Evolutionary conservation across 2,888 invertebrate species (phyloP).

Genomic region (Hirtodrosophila trivittata): DNA sequence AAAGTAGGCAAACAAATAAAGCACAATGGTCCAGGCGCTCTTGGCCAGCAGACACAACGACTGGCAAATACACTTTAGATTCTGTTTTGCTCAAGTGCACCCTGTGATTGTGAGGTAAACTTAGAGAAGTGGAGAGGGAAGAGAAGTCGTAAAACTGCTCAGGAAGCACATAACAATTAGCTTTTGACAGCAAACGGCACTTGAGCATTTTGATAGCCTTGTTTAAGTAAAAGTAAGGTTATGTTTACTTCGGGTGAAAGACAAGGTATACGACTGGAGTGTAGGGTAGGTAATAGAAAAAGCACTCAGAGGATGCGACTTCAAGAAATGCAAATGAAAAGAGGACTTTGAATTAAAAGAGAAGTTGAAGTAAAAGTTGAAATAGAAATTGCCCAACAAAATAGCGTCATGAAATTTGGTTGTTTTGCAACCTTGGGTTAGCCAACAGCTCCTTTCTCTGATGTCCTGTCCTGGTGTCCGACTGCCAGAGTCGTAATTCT

Average conservation of each 20-base stretch:
- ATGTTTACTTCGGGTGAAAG: neutral
- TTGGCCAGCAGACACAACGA: too few species aligned
- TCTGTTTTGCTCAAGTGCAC: too few species aligned
- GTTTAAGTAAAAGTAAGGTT: too few species aligned
- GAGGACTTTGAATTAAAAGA: conserved; percentile 63
- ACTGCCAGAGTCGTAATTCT: conserved; percentile 67
- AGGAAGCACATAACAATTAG: too few species aligned
- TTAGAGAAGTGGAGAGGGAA: too few species aligned
- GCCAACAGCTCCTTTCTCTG: conserved; percentile 14
- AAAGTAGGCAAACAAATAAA: conserved; percentile 51
- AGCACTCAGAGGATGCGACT: too few species aligned
- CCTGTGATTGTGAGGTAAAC: too few species aligned
- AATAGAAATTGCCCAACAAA: conserved; percentile 69
- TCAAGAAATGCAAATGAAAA: conserved; percentile 63
- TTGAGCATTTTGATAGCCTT: too few species aligned
- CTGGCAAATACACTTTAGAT: too few species aligned
- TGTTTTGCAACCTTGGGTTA: conserved; percentile 48
- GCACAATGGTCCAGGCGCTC: too few species aligned
- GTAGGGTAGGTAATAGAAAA: conserved; percentile 2
- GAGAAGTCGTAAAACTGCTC: too few species aligned
- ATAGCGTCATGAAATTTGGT: conserved; percentile 70
- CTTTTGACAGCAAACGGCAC: too few species aligned
- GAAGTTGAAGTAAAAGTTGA: conserved; percentile 47
- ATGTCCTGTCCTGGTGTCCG: conserved; percentile 54
- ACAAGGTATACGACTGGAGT: conserved; percentile 10